Evolutionary conservation across 64 coral and sea anemone genomes (phyloP), one percentile per base, ranked within the genome.

Genomic region (Astreopora myriophthalma): DNA sequence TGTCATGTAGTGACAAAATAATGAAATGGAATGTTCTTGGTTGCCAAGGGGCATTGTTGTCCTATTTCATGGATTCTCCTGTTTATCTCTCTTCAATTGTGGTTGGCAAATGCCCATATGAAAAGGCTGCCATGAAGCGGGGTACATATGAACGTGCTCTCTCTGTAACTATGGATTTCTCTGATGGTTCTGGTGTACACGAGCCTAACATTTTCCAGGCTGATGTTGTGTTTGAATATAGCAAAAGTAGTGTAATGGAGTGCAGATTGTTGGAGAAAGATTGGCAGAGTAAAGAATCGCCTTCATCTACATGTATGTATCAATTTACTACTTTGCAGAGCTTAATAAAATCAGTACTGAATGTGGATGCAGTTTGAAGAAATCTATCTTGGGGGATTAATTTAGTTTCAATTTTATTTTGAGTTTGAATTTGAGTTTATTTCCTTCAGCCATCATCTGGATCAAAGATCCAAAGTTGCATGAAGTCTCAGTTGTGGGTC

Each of bases 1-100:
- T 99, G 97, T 99, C 97, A 9, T 99, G 97, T 68, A 99, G 97
- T 66, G 97, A 99, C 73, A 99, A 99, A 85, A 95, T 99, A 62
- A 77, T 99, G 87, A 99, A 99, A 62, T 99, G 97, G 97, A 93
- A 87, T 81, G 71, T 99, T 58, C 87, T 95, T 75, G 97, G 97
- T 64, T 91, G 81, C 58, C 97, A 99, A 55, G 97, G 97, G 7
- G 97, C 94, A 3, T 69, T 99, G 22, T 23, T 96, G 79, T 94
- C 94, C 1, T 88, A 99, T 87, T 99, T 99, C 22, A 70, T 99
- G 16, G 31, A 39, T 0, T 39, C 82, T 39, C 97, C 97, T 19
- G 37, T 99, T 29, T 99, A 91, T 70, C 61, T 99, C 10, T 96
- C 91, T 6, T 99, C 97, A 24, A 28, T 99, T 32, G 49, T 99